Conservation (phyloP, 1,140 invertebrate species). For the Macrosteles quadrilineatus region DNA sequence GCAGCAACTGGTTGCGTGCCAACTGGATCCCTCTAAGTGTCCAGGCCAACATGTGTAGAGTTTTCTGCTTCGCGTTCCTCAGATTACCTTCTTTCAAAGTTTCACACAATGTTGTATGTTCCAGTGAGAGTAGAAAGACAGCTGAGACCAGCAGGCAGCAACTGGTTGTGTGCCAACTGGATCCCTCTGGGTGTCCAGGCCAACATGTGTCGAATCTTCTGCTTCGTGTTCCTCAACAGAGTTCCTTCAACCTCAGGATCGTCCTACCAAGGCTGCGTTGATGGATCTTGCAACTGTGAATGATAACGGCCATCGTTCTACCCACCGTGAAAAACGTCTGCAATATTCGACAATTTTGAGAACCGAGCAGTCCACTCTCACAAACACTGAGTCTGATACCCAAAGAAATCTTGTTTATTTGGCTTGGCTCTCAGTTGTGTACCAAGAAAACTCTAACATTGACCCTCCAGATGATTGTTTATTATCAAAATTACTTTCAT, state of each 20-base stretch:
- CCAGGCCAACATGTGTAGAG: slow-evolving; percentile 9
- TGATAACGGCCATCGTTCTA: no score
- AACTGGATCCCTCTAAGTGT: neutral
- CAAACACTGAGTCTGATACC: no score
- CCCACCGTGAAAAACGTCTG: no score
- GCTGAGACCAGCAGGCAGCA: neutral
- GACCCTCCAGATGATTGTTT: no score
- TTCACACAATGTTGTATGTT: no score
- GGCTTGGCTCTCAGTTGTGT: no score
- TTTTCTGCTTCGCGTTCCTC: slow-evolving; percentile 6
- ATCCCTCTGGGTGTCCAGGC: slow-evolving; percentile 4
- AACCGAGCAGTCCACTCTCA: no score
- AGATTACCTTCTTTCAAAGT: no score
- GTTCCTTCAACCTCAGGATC: neutral
- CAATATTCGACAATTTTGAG: no score
- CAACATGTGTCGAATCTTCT: slow-evolving; percentile 12
- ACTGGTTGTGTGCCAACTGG: slow-evolving; percentile 11
- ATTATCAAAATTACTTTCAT: no score
- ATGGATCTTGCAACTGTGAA: neutral
- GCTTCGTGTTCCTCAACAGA: slow-evolving; percentile 1
- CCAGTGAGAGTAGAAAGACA: neutral
- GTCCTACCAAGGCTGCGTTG: neutral
- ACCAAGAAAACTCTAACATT: no score
- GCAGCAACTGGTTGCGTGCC: slow-evolving; percentile 1
- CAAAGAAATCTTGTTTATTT: no score